Conservation (phyloP, 2,113 vertebrate species). For the Ceratotherium simum region DNA sequence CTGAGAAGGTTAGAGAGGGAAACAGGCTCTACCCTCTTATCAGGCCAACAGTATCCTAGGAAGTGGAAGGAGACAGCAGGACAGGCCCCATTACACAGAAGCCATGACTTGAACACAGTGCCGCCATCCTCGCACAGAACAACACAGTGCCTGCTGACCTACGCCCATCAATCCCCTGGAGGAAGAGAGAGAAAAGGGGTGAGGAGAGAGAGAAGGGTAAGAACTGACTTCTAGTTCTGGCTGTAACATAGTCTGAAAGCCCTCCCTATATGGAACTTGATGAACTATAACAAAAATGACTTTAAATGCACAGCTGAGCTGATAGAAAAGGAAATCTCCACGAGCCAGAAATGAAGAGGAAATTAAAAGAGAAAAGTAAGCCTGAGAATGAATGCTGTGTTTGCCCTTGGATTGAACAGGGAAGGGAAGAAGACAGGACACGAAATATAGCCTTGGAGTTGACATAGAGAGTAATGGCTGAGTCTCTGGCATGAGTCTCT, state of each 20-base stretch:
- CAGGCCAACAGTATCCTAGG: not conserved
- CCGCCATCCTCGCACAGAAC: not conserved
- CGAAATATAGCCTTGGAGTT: not conserved
- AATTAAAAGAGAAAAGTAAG: not conserved
- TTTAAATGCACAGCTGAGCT: not conserved
- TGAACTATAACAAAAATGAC: not conserved
- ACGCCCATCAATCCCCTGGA: not conserved
- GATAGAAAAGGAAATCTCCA: conserved; percentile 2
- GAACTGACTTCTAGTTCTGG: not conserved
- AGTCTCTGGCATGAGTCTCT: not conserved
- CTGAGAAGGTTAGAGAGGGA: not conserved
- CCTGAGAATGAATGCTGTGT: not conserved
- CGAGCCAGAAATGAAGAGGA: not conserved
- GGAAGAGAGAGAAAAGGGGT: not conserved
- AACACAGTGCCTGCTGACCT: not conserved
- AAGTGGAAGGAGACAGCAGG: not conserved
- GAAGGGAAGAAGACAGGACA: not conserved
- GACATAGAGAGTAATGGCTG: not conserved
- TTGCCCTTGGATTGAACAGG: not conserved
- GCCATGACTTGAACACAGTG: not conserved
- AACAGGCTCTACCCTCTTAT: not conserved
- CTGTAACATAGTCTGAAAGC: not conserved
- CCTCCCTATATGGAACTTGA: not conserved
- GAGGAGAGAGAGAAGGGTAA: not conserved
- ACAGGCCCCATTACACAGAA: not conserved